A percentile compares a stretch with the other conserved stretches of the same genome.
Conservation (phyloP, 2,797 vertebrate species). For the Melanogrammus aeglefinus region DNA sequence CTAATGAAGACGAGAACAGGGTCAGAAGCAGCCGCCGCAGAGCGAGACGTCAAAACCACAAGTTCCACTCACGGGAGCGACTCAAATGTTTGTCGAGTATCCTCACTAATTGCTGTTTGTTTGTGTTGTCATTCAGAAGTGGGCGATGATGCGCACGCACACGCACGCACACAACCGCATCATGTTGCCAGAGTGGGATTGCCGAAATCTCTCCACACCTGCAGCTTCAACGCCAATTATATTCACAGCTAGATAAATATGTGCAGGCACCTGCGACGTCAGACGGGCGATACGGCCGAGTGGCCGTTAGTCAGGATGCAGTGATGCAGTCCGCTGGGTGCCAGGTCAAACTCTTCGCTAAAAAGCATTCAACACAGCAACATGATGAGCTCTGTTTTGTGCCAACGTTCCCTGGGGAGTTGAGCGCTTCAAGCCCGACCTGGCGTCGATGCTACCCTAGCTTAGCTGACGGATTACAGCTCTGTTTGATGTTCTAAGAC, state of each 20-base stretch:
- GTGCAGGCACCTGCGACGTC: slow-evolving; percentile 44
- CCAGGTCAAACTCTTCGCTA: no score
- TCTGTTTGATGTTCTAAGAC: no score
- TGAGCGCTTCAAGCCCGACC: no score
- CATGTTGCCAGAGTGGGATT: slow-evolving; percentile 27
- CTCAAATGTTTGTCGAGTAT: not conserved
- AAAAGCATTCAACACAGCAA: no score
- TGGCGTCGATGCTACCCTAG: no score
- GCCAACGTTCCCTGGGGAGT: no score
- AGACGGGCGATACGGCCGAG: slow-evolving; percentile 50
- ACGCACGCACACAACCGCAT: not conserved
- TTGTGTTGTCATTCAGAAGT: not conserved
- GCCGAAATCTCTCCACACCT: slow-evolving; percentile 43
- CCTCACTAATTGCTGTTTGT: not conserved
- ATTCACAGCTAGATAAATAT: slow-evolving; percentile 34
- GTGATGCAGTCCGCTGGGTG: no score
- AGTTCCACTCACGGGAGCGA: no score
- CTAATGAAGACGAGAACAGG: no score
- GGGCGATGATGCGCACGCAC: not conserved
- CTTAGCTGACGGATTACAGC: no score
- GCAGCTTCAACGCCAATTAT: slow-evolving; percentile 49
- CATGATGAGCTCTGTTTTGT: no score
- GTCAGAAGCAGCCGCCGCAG: no score
- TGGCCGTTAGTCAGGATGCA: slow-evolving; percentile 23
- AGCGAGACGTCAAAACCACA: not conserved